These are phyloP conservation scores for Stegodyphus dumicola DNA, from an alignment of 1,140 invertebrate genomes.

Conservation along the genomic window DNA sequence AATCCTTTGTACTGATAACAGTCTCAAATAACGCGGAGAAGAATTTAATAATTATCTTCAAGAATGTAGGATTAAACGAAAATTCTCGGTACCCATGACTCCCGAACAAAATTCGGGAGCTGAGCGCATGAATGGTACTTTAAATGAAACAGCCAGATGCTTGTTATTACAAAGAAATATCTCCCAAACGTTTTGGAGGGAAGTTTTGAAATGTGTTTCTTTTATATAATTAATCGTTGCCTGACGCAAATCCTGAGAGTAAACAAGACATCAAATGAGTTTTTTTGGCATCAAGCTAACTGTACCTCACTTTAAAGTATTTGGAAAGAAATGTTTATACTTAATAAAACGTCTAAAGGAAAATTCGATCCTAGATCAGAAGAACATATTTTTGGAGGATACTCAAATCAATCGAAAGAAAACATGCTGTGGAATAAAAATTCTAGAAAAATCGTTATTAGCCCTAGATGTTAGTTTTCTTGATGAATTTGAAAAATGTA, in stretches of 20 bases:
- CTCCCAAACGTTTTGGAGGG: slow-evolving; percentile 62
- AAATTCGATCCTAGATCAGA: slow-evolving; percentile 9
- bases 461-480: background rate
- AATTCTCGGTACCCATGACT: slow-evolving; percentile 39
- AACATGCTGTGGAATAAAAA: background rate
- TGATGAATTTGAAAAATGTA: background rate
- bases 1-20: background rate
- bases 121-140: slow-evolving; percentile 67
- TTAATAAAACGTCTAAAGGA: background rate
- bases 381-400: slow-evolving; percentile 10
- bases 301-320: slow-evolving; percentile 7
- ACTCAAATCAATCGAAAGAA: slow-evolving; percentile 3
- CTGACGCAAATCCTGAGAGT: background rate
- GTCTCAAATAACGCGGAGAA: background rate
- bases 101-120: slow-evolving; percentile 64
- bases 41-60: slow-evolving; percentile 12
- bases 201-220: slow-evolving; percentile 57
- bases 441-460: background rate
- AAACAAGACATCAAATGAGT: background rate
- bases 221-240: background rate
- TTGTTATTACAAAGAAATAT: slow-evolving; percentile 62
- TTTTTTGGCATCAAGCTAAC: slow-evolving; percentile 12
- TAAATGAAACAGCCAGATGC: slow-evolving; percentile 64
- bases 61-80: background rate
- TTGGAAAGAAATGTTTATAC: slow-evolving; percentile 5